phyloP scores from a whole-genome alignment of 2,113 vertebrate species.

The Dryoscopus gambensis region DNA sequence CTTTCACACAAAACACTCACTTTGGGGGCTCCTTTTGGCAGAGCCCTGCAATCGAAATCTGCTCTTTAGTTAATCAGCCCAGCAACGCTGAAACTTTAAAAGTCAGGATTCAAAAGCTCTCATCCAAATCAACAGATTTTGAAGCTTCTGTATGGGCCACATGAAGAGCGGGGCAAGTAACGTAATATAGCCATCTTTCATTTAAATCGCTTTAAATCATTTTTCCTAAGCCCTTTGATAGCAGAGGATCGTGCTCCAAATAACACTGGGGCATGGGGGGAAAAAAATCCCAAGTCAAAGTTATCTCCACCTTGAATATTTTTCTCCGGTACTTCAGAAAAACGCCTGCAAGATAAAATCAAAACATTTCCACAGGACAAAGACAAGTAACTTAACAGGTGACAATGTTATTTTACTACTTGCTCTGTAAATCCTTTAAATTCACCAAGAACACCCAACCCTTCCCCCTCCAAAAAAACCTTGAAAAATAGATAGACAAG shows the following conservation, averaged over 20 bases:
- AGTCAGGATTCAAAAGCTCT: neutral
- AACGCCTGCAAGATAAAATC: neutral
- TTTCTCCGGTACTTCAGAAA: neutral
- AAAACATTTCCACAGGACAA: neutral
- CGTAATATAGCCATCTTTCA: neutral
- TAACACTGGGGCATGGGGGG: neutral
- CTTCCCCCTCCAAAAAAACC: neutral
- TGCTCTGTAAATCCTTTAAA: neutral
- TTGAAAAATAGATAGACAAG: neutral
- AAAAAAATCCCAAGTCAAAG: neutral
- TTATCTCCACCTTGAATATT: neutral
- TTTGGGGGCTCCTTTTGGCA: slow-evolving; percentile 49
- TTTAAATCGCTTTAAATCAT: neutral
- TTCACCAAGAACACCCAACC: neutral
- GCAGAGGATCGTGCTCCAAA: neutral
- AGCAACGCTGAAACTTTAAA: neutral
- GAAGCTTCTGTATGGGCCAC: neutral
- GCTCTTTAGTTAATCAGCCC: neutral
- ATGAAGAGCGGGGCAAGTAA: neutral
- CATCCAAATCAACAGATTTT: neutral
- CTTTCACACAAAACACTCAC: slow-evolving; percentile 65
- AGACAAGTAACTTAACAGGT: neutral
- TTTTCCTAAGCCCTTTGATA: neutral
- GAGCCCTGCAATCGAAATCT: slow-evolving; percentile 44
- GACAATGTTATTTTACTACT: neutral